A percentile compares a stretch with the other conserved stretches of the same genome.
These are phyloP conservation scores for Nasonia giraulti DNA, from an alignment of 1,140 invertebrate species.

Conservation along the genomic window DNA sequence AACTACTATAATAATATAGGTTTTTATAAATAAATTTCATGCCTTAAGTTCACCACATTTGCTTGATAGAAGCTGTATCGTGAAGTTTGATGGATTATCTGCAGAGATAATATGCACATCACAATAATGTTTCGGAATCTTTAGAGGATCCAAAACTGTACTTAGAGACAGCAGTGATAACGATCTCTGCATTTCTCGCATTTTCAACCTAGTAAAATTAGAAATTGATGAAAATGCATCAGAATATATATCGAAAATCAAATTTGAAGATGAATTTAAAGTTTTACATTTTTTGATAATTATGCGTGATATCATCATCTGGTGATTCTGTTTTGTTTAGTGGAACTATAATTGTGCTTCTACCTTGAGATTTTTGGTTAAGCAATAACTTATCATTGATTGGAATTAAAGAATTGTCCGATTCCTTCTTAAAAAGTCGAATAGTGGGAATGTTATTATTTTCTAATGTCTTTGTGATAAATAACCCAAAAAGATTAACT, in stretches of 20 bases:
- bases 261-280: not conserved
- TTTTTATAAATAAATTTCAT: not conserved
- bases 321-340: not conserved
- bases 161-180: not conserved
- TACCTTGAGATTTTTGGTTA: not conserved
- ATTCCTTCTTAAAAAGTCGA: not conserved
- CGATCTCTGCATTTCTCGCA: not conserved
- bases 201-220: not conserved
- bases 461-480: not conserved
- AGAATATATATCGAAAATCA: not conserved
- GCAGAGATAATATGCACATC: not conserved
- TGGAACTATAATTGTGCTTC: not conserved
- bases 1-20: not conserved
- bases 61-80: not conserved
- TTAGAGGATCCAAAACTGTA: not conserved
- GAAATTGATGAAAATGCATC: not conserved
- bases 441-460: not conserved
- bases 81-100: conserved; percentile 2
- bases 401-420: not conserved
- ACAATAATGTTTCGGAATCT: not conserved
- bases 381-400: not conserved
- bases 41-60: not conserved
- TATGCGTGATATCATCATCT: not conserved
- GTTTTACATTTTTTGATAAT: not conserved
- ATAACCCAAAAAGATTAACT: not conserved